Conservation (phyloP, 2,888 invertebrate genomes). For the Euphydryas editha region DNA sequence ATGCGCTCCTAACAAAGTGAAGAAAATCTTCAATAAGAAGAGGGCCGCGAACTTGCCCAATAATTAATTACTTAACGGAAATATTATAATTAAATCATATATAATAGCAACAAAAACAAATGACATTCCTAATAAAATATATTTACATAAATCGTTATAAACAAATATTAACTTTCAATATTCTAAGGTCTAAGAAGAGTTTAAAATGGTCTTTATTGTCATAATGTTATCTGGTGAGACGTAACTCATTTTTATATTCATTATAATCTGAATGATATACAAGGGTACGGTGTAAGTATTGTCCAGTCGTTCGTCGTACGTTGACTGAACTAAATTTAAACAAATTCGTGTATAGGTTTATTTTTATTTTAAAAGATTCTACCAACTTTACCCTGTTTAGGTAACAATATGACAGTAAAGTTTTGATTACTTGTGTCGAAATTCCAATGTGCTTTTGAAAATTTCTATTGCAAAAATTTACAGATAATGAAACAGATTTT, state of each 20-base stretch:
- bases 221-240: not conserved
- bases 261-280: no score
- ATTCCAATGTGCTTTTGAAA: not conserved
- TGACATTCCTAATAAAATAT: conserved; percentile 39
- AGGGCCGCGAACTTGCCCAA: no score
- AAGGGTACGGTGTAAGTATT: no score
- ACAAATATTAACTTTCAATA: conserved; percentile 32
- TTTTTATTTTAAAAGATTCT: no score
- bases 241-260: not conserved
- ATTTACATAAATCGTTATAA: conserved; percentile 45
- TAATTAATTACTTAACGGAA: conserved; percentile 41
- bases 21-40: no score
- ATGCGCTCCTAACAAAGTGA: no score
- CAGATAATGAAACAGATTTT: not conserved
- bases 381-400: no score
- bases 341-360: no score
- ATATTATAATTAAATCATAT: conserved; percentile 46
- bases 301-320: no score
- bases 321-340: no score
- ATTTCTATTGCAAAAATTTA: not conserved
- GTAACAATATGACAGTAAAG: conserved; percentile 1
- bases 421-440: not conserved
- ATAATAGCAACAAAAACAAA: conserved; percentile 52
- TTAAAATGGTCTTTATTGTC: conserved; percentile 1
- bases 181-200: not conserved